Conservation (phyloP, 2,888 invertebrate genomes). For the Cerastis leucographa region DNA sequence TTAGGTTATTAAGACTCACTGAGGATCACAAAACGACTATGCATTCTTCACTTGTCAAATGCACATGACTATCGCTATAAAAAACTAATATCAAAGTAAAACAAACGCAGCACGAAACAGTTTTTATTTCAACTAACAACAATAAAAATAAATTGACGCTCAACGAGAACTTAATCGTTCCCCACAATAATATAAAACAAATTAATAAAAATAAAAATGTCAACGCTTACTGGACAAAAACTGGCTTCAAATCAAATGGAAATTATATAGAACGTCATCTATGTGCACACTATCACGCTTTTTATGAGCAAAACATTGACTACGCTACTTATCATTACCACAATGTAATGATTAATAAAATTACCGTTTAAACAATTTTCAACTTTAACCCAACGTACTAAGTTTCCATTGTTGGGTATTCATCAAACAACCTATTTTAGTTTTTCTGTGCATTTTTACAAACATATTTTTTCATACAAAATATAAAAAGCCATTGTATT, state of each 20-base stretch:
- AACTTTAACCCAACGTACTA: slow-evolving; percentile 65
- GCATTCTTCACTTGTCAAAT: background rate
- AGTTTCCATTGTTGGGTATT: slow-evolving; percentile 65
- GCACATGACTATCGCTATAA: background rate
- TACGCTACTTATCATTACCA: slow-evolving; percentile 74
- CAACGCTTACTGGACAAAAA: slow-evolving; percentile 76
- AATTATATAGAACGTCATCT: slow-evolving; percentile 87
- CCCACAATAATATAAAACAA: slow-evolving; percentile 77
- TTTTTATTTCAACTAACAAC: slow-evolving; percentile 63
- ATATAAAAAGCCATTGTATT: slow-evolving; percentile 41
- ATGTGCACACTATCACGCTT: slow-evolving; percentile 84
- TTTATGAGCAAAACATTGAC: slow-evolving; percentile 87
- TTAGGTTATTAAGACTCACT: background rate
- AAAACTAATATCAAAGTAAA: slow-evolving; percentile 42
- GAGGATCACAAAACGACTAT: background rate
- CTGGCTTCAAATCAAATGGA: slow-evolving; percentile 83
- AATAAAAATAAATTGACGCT: slow-evolving; percentile 68
- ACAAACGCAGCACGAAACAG: slow-evolving; percentile 59
- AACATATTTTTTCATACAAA: slow-evolving; percentile 43
- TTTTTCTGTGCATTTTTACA: slow-evolving; percentile 72
- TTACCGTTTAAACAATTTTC: slow-evolving; percentile 48
- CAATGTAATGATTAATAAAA: slow-evolving; percentile 63
- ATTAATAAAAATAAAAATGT: slow-evolving; percentile 89
- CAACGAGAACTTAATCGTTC: slow-evolving; percentile 67
- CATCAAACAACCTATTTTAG: slow-evolving; percentile 71